Base-by-base conservation (phyloP, 1,140 invertebrate species). In the Psix sp. region DNA sequence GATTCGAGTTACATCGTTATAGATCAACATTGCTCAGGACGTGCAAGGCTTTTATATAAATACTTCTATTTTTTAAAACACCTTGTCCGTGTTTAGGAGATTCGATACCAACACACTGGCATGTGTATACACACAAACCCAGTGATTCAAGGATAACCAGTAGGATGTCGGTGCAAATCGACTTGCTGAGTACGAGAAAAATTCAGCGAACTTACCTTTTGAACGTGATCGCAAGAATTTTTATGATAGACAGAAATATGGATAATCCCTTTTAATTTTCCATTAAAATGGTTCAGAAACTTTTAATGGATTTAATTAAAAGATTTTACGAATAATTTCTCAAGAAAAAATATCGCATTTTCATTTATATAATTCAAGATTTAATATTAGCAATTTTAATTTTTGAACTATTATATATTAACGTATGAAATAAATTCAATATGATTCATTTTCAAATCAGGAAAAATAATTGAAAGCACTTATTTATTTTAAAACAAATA, bases 141-240 rank as follows among this genome's bases (percentile, higher is more conserved):
- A 26, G 67, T 77, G 80, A 83, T 82, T 84, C 84, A 85, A 85
- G 84, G 84, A 84, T 83, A 84, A 85, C 84, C 76, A 74, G 82
- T 76, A 76, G 67, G 54, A 59, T 71, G 72, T 70, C 52, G 59
- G 26, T 56, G 52, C 65, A 66, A 68, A 39, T 11, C 65, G 39
- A 63, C 63, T 74, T 59, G 57, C 71, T 59, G 59, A 60, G 59
- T 75, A 48, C 36, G 7, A 56, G 60, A 75, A 65, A 75, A 75
- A 75, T 75, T 75, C 65, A 70, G 51, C 48, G 51, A 46, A 73
- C 52, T n/a, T 51, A 11, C 17, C 40, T 56, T 60, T 54, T 40
- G 29, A 73, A 40, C 57, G 38, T 31, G 52, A 67, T 51, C 43
- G 48, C 20, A 54, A 52, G 43, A 59, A 67, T 20, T 40, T 31